Conservation (phyloP, 2,888 invertebrate species). For the Meliscaeva auricollis region DNA sequence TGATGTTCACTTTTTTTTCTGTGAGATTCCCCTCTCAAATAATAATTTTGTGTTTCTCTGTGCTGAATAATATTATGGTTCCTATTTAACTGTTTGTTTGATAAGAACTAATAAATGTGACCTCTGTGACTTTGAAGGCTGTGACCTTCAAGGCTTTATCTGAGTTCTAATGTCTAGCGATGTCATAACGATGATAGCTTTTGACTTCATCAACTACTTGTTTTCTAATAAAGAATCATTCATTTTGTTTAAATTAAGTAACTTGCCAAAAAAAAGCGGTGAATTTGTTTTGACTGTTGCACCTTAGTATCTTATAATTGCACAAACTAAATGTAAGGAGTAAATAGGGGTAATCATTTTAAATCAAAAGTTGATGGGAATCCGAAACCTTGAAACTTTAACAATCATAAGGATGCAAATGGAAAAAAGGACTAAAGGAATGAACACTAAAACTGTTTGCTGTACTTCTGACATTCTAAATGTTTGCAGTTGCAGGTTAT, state of each 20-base stretch:
- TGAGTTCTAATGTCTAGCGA: too few species aligned
- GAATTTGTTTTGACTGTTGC: background rate
- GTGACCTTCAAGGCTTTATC: too few species aligned
- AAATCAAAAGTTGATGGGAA: too few species aligned
- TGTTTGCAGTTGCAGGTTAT: too few species aligned
- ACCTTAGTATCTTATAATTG: background rate
- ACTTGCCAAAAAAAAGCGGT: background rate
- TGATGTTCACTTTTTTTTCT: background rate
- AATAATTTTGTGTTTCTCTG: slow-evolving; percentile 22
- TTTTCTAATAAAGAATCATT: background rate
- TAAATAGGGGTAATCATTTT: background rate
- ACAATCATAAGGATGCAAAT: too few species aligned
- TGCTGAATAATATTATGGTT: slow-evolving; percentile 19
- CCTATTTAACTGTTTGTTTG: background rate
- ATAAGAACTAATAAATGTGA: background rate
- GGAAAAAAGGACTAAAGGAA: too few species aligned
- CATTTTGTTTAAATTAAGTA: background rate
- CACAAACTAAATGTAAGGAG: background rate
- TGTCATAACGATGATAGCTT: too few species aligned
- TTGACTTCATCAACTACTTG: background rate
- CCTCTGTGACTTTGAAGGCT: background rate
- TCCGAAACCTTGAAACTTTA: too few species aligned
- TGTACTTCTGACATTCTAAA: too few species aligned
- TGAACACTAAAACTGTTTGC: too few species aligned
- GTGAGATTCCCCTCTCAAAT: slow-evolving; percentile 21